Conservation (phyloP, 1,140 invertebrate genomes). For the Bombus balteatus region DNA sequence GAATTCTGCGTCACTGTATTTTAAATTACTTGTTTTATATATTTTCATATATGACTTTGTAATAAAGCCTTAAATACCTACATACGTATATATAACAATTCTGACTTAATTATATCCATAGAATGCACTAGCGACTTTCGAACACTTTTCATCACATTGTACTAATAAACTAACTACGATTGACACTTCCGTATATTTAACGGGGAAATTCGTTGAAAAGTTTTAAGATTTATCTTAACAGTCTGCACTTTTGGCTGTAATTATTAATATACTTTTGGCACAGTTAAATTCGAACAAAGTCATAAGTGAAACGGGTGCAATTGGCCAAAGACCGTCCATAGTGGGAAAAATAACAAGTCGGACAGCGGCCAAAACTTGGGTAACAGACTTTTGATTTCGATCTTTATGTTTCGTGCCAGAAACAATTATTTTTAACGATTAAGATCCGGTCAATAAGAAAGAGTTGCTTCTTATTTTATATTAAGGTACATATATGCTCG, state of each 20-base stretch:
- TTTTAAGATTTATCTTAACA: background rate
- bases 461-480: background rate
- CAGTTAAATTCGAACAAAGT: background rate
- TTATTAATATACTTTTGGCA: constrained; percentile 39
- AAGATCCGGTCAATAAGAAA: constrained; percentile 43
- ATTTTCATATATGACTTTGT: background rate
- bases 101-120: no score
- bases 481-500: background rate
- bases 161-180: background rate
- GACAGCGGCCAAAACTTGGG: constrained; percentile 32
- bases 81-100: no score
- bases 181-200: background rate
- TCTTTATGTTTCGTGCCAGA: constrained; percentile 51
- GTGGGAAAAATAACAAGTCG: constrained; percentile 51
- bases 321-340: constrained; percentile 29
- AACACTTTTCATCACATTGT: no score
- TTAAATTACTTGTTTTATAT: background rate
- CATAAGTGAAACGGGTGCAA: constrained; percentile 27
- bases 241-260: background rate
- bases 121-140: no score
- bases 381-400: constrained; percentile 46
- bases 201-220: background rate
- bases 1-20: background rate
- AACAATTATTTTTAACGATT: constrained; percentile 69
- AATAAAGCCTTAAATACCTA: background rate